phyloP scores from a whole-genome alignment of 64 coral and sea anemone species.

The Acropora yongei region DNA sequence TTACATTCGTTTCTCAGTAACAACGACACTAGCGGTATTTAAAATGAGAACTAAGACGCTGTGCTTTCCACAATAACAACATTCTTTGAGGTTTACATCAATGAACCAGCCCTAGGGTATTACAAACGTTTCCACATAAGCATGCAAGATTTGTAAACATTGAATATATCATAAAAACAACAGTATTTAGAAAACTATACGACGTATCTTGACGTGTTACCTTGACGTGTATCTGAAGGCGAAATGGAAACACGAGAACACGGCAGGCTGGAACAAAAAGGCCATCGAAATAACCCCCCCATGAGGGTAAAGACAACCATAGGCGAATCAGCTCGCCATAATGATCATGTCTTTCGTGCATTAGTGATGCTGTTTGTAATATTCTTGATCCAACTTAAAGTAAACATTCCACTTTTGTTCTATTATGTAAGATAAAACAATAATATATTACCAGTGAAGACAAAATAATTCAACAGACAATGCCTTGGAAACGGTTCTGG shows the following conservation, averaged over 20 bases:
- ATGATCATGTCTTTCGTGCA: no score
- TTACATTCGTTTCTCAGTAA: background rate
- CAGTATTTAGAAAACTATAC: constrained; percentile 5
- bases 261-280: background rate
- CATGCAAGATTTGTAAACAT: constrained; percentile 12
- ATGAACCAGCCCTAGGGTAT: background rate
- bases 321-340: no score
- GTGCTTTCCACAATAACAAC: constrained; percentile 3
- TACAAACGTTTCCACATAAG: background rate
- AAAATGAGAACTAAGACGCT: background rate
- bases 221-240: background rate
- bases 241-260: background rate
- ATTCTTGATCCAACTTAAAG: background rate
- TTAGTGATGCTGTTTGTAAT: background rate
- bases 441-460: background rate
- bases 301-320: background rate
- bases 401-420: constrained; percentile 41
- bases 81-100: background rate
- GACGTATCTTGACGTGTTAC: no score
- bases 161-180: background rate
- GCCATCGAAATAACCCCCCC: no score
- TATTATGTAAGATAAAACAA: background rate
- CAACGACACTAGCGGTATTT: background rate
- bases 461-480: background rate
- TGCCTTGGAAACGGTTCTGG: no score